A percentile compares a stretch with the other conserved stretches of the same genome.
These are phyloP conservation scores for Phoenicopterus ruber DNA, from an alignment of 2,113 vertebrate genomes.

Conservation along the genomic window DNA sequence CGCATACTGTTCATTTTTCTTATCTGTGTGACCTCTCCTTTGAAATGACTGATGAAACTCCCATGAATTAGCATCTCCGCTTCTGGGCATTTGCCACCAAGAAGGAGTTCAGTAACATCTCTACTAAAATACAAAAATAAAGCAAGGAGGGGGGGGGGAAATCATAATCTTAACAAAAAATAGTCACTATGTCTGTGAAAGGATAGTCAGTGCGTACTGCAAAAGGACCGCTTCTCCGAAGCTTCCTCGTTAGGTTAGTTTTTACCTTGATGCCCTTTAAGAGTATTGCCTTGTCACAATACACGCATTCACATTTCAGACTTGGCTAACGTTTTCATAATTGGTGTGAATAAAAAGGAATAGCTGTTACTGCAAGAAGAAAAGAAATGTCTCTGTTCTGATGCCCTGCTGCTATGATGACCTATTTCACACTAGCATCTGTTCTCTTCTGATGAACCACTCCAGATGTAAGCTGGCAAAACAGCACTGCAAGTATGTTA, in stretches of 20 bases:
- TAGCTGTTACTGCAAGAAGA: conserved; percentile 20
- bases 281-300: not conserved
- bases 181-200: not conserved
- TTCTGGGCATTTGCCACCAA: conserved; percentile 53
- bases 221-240: not conserved
- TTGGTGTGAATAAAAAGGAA: conserved; percentile 61
- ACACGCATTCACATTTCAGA: conserved; percentile 13
- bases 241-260: not conserved
- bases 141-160: accelerated
- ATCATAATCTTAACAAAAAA: not conserved
- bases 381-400: conserved; percentile 23
- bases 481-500: not conserved
- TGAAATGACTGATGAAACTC: conserved; percentile 63
- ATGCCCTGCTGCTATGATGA: conserved; percentile 41
- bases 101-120: conserved; percentile 27
- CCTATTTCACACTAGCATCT: conserved; percentile 71
- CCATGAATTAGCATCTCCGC: conserved; percentile 54
- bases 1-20: conserved; percentile 62
- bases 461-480: conserved; percentile 57
- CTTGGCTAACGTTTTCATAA: conserved; percentile 50
- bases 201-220: not conserved
- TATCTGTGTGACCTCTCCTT: conserved; percentile 67
- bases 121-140: conserved; percentile 3
- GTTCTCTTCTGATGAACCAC: conserved; percentile 18
- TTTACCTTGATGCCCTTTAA: not conserved